These are phyloP conservation scores for Strigamia maritima DNA, from an alignment of 2,888 invertebrate species.

Conservation along the genomic window DNA sequence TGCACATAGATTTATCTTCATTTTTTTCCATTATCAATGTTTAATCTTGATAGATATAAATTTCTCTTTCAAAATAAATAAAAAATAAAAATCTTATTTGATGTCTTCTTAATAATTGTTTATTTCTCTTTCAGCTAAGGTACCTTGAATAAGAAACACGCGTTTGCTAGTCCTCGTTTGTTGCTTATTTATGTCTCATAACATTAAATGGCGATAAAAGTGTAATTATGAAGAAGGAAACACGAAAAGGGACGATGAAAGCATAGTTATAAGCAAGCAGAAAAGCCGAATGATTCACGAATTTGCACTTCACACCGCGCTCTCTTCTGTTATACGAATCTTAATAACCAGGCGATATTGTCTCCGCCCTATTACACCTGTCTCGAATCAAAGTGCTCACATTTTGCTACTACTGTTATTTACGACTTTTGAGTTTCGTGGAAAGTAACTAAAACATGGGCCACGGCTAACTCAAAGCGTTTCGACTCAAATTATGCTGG, in stretches of 20 bases:
- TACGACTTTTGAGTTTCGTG: neutral
- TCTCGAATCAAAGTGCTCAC: neutral
- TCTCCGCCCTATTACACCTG: conserved; percentile 16
- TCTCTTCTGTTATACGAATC: neutral
- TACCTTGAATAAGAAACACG: neutral
- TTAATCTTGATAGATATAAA: neutral
- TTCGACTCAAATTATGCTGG: neutral
- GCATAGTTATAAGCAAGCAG: neutral
- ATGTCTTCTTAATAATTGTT: neutral
- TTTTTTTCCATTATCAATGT: neutral
- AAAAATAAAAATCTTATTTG: neutral
- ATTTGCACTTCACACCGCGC: neutral
- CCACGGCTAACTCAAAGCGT: neutral
- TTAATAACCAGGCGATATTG: conserved; percentile 3
- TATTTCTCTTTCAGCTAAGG: neutral
- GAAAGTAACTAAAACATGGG: neutral
- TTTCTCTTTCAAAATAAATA: neutral
- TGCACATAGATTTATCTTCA: conserved; percentile 2
- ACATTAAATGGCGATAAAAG: neutral
- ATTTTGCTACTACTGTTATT: conserved; percentile 17
- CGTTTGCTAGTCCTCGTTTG: neutral
- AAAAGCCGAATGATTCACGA: neutral
- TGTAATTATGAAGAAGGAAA: conserved; percentile 15
- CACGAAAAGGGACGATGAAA: neutral
- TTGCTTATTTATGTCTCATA: conserved; percentile 11